Percentiles rank a stretch among this genome's conserved stretches.
These are phyloP conservation scores for Scaptomyza hsui DNA, from an alignment of 1,140 invertebrate genomes.

Conservation along the genomic window DNA sequence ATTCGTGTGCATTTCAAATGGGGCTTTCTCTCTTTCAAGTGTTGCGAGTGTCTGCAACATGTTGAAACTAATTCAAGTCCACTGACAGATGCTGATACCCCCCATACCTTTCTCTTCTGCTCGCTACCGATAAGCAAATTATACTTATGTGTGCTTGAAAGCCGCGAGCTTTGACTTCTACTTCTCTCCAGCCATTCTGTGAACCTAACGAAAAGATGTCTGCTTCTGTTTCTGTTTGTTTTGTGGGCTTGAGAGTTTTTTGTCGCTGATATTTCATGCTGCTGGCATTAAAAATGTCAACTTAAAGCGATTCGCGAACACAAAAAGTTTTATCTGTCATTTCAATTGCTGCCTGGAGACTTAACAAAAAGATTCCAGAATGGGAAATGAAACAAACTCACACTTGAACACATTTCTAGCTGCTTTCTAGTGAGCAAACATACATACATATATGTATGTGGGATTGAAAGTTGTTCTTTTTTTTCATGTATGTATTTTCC, in stretches of 20 bases:
- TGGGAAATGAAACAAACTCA: neutral
- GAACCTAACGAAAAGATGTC: neutral
- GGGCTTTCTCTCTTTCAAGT: conserved; percentile 12
- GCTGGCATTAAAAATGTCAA: conserved; percentile 32
- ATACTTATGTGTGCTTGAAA: neutral
- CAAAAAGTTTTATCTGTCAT: conserved; percentile 47
- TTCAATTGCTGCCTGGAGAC: conserved; percentile 54
- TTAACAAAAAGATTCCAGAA: neutral
- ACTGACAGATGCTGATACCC: neutral
- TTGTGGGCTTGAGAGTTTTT: neutral
- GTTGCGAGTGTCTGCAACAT: conserved; percentile 18
- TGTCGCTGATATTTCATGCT: neutral
- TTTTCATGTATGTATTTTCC: neutral
- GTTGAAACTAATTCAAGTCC: conserved; percentile 27
- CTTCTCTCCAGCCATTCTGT: neutral
- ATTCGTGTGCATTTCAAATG: conserved; percentile 56
- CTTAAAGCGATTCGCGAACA: conserved; percentile 23
- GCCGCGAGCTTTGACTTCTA: neutral
- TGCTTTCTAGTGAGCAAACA: no score
- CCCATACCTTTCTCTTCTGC: neutral
- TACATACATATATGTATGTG: conserved; percentile 10
- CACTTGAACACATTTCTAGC: neutral
- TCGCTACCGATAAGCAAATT: conserved; percentile 11
- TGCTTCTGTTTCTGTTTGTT: neutral
- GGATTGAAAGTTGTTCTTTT: conserved; percentile 1